phyloP scores from a whole-genome alignment of 2,888 invertebrate species.

The Cantharis nigra region DNA sequence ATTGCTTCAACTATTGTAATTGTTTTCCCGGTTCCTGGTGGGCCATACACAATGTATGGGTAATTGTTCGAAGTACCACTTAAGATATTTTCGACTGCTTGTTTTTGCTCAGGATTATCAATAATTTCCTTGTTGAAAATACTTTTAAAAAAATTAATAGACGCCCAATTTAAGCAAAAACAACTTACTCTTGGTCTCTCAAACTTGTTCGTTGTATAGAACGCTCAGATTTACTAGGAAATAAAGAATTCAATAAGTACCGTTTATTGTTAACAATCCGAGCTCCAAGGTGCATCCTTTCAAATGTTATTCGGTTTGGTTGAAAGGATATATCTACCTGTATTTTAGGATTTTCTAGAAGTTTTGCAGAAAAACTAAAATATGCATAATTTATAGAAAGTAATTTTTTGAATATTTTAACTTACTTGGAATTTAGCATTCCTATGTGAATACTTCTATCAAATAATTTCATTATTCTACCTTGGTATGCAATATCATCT shows the following conservation, averaged over 20 bases:
- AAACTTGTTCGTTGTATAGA: not conserved
- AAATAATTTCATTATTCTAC: conserved; percentile 52
- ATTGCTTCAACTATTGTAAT: conserved; percentile 75
- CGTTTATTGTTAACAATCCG: conserved; percentile 32
- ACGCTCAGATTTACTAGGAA: not conserved
- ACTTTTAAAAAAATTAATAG: conserved; percentile 32
- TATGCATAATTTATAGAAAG: not conserved
- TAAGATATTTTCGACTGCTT: conserved; percentile 70
- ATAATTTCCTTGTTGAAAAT: conserved; percentile 54
- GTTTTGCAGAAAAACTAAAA: conserved; percentile 17
- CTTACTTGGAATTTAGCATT: conserved; percentile 51
- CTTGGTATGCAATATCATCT: conserved; percentile 52
- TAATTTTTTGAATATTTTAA: conserved; percentile 1
- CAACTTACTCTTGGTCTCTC: not conserved
- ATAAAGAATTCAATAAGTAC: not conserved
- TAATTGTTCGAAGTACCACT: conserved; percentile 64
- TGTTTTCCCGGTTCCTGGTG: conserved; percentile 83
- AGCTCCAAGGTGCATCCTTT: conserved; percentile 58
- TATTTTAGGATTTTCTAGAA: conserved; percentile 38
- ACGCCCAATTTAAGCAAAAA: conserved; percentile 8
- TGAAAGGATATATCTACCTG: conserved; percentile 57
- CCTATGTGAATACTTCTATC: conserved; percentile 53
- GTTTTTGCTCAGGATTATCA: conserved; percentile 64
- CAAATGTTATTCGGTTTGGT: conserved; percentile 55
- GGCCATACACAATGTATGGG: conserved; percentile 86